These are phyloP conservation scores for Dinoponera quadriceps DNA, from an alignment of 1,140 invertebrate species.

Conservation along the genomic window DNA sequence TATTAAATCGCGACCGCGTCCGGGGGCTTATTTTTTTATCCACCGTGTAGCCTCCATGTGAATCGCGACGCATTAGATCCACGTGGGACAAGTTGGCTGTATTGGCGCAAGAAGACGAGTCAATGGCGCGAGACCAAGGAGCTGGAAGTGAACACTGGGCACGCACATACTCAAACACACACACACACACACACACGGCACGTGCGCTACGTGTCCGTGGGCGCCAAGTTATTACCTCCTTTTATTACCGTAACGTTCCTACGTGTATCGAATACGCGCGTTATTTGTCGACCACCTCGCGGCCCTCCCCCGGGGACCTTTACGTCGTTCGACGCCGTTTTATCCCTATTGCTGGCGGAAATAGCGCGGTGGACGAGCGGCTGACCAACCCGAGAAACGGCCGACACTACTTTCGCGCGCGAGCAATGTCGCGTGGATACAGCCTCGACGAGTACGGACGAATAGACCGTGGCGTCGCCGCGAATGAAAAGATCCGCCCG, in stretches of 20 bases:
- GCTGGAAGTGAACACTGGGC: too few relatives aligned
- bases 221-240: slow-evolving; percentile 68
- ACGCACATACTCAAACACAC: too few relatives aligned
- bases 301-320: slow-evolving; percentile 7
- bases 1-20: slow-evolving; percentile 58
- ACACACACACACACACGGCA: neutral
- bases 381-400: slow-evolving; percentile 16
- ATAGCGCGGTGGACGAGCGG: slow-evolving; percentile 5
- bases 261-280: slow-evolving; percentile 76
- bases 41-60: slow-evolving; percentile 10
- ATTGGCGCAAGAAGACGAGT: slow-evolving; percentile 16
- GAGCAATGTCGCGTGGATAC: slow-evolving; percentile 19
- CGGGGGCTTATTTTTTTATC: slow-evolving; percentile 62
- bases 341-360: neutral
- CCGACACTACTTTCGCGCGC: slow-evolving; percentile 14
- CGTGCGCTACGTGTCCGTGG: neutral
- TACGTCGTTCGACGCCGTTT: slow-evolving; percentile 53
- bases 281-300: slow-evolving; percentile 32
- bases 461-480: neutral
- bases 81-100: slow-evolving; percentile 29
- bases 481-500: slow-evolving; percentile 18
- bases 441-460: neutral
- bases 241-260: slow-evolving; percentile 71
- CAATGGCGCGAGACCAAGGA: neutral
- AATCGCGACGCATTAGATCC: slow-evolving; percentile 38